Conservation (phyloP, 2,113 vertebrate genomes). For the Perca schrenkii region DNA sequence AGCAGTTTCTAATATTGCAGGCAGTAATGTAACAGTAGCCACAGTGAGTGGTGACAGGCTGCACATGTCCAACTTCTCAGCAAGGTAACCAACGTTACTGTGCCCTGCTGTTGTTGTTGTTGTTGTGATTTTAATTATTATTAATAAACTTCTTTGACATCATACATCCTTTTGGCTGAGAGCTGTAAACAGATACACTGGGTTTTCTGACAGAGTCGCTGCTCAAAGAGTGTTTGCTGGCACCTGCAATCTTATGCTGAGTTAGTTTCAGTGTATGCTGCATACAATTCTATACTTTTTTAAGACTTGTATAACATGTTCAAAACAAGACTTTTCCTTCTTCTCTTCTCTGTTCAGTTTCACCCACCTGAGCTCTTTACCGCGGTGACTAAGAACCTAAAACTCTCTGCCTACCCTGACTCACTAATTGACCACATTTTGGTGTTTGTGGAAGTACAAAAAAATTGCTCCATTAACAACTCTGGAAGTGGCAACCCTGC, state of each 20-base stretch:
- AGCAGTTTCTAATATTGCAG: neutral
- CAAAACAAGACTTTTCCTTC: neutral
- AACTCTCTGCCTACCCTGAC: constrained; percentile 21
- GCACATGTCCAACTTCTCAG: neutral
- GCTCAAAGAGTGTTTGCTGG: neutral
- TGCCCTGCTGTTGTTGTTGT: neutral
- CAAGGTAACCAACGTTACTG: neutral
- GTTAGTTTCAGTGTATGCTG: neutral
- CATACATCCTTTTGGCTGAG: no score
- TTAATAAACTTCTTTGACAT: neutral
- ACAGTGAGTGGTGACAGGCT: neutral
- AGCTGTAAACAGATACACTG: neutral
- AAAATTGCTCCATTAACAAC: constrained; percentile 53
- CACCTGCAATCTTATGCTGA: neutral
- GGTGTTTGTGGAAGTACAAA: constrained; percentile 15
- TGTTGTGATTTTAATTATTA: neutral
- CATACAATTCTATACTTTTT: neutral
- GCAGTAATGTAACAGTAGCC: neutral
- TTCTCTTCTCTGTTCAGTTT: constrained; percentile 12
- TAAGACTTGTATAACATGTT: neutral
- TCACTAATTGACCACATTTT: constrained; percentile 58
- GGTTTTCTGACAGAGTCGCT: no score
- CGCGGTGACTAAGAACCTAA: constrained; percentile 35
- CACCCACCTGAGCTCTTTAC: constrained; percentile 31
- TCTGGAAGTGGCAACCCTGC: constrained; percentile 59